Conservation (phyloP, 2,113 vertebrate species). For the Amphiprion ocellaris region DNA sequence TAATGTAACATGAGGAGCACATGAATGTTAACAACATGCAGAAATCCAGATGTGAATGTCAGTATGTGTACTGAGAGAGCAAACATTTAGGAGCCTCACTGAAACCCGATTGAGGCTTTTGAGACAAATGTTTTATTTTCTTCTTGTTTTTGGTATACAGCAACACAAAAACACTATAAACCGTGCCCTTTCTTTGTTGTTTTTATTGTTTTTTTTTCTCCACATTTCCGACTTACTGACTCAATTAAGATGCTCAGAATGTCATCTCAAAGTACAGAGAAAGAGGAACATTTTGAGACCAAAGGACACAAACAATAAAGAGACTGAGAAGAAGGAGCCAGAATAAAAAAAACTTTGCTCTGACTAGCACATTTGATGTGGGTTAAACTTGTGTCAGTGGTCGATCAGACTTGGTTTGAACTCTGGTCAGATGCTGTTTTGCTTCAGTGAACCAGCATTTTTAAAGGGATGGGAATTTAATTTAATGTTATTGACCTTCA, state of each 20-base stretch:
- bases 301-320: neutral
- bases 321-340: neutral
- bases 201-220: too few species aligned
- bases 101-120: neutral
- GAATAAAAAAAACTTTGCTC: too few species aligned
- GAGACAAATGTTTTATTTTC: neutral
- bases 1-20: conserved; percentile 4
- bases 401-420: conserved; percentile 14
- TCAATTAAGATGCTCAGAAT: conserved; percentile 48
- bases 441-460: neutral
- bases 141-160: neutral
- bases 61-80: neutral
- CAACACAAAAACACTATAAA: neutral
- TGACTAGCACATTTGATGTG: neutral
- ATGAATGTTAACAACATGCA: conserved; percentile 1
- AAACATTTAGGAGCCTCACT: neutral
- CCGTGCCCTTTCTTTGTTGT: neutral
- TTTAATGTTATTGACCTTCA: neutral
- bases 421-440: conserved; percentile 19
- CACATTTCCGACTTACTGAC: neutral
- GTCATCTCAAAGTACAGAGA: conserved; percentile 22
- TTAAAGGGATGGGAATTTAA: conserved; percentile 8
- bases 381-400: neutral
- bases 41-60: neutral
- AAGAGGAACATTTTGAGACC: neutral